A percentile compares a stretch with the other conserved stretches of the same genome.
Conservation (phyloP, 2,113 vertebrate genomes). For the Zapornia atra region DNA sequence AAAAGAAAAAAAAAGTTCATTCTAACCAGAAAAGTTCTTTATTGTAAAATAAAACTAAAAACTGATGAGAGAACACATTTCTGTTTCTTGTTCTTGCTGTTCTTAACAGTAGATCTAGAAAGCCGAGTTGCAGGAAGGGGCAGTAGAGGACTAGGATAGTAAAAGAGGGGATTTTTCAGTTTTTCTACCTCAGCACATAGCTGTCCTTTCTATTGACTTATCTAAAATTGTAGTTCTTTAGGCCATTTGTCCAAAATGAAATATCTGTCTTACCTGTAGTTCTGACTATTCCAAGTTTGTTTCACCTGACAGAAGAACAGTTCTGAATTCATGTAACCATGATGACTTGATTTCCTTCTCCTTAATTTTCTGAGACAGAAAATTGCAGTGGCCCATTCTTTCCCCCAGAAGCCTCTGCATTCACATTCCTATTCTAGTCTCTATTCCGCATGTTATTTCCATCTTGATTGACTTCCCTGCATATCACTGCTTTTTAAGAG, state of each 20-base stretch:
- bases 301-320: background rate
- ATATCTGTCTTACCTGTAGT: background rate
- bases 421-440: background rate
- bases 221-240: background rate
- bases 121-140: background rate
- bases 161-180: background rate
- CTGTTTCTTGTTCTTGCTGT: background rate
- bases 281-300: background rate
- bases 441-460: constrained; percentile 3
- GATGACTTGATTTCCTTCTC: background rate
- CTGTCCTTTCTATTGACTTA: background rate
- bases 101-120: background rate
- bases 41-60: background rate
- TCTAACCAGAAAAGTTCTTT: background rate
- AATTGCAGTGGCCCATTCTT: background rate
- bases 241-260: background rate
- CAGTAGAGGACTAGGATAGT: background rate
- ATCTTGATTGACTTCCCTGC: background rate
- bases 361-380: background rate
- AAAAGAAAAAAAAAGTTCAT: constrained; percentile 8
- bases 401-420: background rate
- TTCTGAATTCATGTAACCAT: background rate
- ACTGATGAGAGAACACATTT: background rate
- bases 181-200: background rate
- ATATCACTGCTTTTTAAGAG: background rate